These are phyloP conservation scores for Grantiella picta DNA, from an alignment of 2,113 vertebrate species.

Conservation along the genomic window DNA sequence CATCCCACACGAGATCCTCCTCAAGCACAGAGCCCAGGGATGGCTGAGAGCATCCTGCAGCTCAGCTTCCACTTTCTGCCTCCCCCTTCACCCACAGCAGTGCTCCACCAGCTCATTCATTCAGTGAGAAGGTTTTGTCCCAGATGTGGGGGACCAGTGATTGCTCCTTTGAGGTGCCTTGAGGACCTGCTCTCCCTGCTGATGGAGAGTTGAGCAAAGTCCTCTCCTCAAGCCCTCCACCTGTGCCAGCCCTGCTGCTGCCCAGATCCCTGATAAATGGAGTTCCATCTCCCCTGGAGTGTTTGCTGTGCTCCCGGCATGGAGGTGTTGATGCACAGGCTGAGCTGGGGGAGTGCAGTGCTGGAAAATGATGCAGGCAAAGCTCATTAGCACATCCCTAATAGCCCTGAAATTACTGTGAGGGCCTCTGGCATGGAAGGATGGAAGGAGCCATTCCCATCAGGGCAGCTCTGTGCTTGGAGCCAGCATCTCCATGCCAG, in stretches of 20 bases:
- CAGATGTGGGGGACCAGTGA: background rate
- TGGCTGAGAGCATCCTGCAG: background rate
- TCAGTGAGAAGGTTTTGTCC: background rate
- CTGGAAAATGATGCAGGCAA: background rate
- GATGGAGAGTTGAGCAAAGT: background rate
- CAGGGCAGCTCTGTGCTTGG: background rate
- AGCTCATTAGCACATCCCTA: constrained; percentile 18
- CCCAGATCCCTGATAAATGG: background rate
- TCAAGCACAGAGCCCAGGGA: background rate
- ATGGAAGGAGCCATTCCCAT: rapidly evolving
- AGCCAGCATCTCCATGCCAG: rapidly evolving
- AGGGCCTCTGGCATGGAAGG: background rate
- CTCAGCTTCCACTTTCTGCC: background rate
- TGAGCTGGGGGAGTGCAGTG: background rate
- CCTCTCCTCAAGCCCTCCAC: background rate
- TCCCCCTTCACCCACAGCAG: background rate
- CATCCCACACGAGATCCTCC: background rate
- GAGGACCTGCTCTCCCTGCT: background rate
- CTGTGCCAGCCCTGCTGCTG: background rate
- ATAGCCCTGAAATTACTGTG: background rate
- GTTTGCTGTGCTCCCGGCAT: background rate
- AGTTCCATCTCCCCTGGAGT: background rate
- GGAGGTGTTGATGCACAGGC: background rate
- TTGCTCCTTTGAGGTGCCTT: background rate
- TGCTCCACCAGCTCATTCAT: background rate